Evolutionary conservation across 2,797 vertebrate species (phyloP).

Genomic region (Coluber constrictor): DNA sequence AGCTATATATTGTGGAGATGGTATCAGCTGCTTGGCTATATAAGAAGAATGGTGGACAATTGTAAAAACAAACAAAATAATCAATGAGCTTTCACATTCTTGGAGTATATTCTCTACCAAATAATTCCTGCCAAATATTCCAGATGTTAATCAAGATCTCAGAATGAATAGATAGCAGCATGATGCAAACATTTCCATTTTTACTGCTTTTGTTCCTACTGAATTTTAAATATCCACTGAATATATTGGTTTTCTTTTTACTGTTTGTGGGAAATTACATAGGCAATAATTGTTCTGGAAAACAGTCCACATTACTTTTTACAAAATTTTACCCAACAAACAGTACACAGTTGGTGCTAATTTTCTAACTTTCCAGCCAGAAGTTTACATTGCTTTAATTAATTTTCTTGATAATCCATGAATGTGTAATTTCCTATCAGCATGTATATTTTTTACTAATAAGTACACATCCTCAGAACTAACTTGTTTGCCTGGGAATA

Average conservation of each 20-base stretch:
- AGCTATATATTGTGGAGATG: not conserved
- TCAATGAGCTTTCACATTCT: not conserved
- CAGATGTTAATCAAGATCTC: not conserved
- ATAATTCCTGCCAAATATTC: not conserved
- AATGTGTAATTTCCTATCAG: constrained; percentile 4
- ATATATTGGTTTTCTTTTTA: not conserved
- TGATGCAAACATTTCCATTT: not conserved
- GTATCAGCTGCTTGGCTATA: not conserved
- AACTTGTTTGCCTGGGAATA: not conserved
- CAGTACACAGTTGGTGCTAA: not conserved
- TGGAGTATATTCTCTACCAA: not conserved
- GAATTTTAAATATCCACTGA: not conserved
- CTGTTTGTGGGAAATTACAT: not conserved
- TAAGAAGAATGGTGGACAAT: not conserved
- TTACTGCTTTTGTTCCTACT: not conserved
- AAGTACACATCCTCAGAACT: not conserved
- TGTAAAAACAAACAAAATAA: not conserved
- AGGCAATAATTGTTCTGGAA: not conserved
- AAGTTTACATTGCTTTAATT: not conserved
- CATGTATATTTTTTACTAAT: not conserved
- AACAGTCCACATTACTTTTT: not conserved
- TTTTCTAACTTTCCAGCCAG: not conserved
- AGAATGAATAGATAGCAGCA: not conserved
- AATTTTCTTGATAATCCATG: not conserved
- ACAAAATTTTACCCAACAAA: not conserved